Base-by-base conservation (phyloP, 2,888 invertebrate genomes). In the Ceramica pisi region DNA sequence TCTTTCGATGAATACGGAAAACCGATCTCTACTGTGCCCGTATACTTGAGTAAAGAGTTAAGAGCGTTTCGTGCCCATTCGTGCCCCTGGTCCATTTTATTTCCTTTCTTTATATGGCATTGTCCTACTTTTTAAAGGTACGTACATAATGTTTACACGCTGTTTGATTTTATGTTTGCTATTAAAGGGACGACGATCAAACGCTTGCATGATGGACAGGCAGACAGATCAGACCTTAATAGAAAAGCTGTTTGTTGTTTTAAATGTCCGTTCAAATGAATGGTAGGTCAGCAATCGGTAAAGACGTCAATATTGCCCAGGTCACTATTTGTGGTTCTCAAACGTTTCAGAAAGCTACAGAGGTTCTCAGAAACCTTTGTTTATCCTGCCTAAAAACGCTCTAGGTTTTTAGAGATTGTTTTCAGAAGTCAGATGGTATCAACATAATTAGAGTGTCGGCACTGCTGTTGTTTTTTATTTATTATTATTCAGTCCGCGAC, bases 1-100 rank as follows among this genome's bases (percentile, higher is more conserved):
- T 87, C 82, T 83, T 83, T 83, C 62, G 80, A 85, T 86, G 77
- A 81, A 84, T 80, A 81, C 78, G 81, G 84, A 79, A 81, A 80
- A 73, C 71, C 67, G 80, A 84, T 86, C 70, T 82, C 73, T 71
- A 76, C 65, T 61, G 57, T 63, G 51, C 35, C 51, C 53, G 41
- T 76, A 50, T 67, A 80, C 60, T 67, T 60, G 69, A 67, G 55
- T 66, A 80, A 85, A 70, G 66, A 75, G 68, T 67, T 66, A 31
- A 64, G 63, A 75, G 53, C 38, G 19, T 57, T 60, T 72, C 51
- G 75, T 74, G 63, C 46, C 53, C 71, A 66, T 78, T 75, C 48
- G 69, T 44, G 60, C 81, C 55, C 50, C 51, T 77, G 50, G 26
- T 57, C 72, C 51, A 85, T 71, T 71, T 79, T 68, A 78, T 72